Conservation (phyloP, 1,140 invertebrate species). For the Steinernema feltiae region DNA sequence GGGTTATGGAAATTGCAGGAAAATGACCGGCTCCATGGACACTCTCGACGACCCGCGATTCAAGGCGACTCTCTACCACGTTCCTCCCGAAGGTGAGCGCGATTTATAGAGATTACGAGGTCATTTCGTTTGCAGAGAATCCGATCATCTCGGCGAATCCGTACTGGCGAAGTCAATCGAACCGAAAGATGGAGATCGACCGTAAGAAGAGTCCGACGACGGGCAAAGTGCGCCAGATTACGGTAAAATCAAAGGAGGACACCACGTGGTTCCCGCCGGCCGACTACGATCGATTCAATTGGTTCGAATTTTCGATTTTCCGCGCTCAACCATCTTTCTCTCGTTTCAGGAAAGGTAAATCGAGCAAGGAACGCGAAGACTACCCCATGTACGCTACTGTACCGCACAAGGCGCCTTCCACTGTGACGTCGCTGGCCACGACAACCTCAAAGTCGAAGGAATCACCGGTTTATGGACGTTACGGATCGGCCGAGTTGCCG, state of each 20-base stretch:
- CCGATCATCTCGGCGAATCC: neutral
- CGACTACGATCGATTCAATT: neutral
- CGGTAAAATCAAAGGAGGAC: conserved; percentile 1
- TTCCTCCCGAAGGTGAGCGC: neutral
- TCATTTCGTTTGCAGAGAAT: neutral
- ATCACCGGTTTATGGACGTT: no score
- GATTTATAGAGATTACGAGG: neutral
- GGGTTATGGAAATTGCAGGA: neutral
- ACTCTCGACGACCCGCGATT: neutral
- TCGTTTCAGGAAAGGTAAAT: neutral
- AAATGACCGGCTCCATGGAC: neutral
- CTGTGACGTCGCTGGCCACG: no score
- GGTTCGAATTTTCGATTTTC: neutral
- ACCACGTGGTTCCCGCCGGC: neutral
- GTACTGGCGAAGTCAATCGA: neutral
- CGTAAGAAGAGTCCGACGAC: neutral
- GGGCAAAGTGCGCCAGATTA: neutral
- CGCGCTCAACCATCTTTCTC: no score
- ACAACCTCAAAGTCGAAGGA: no score
- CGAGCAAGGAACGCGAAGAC: neutral
- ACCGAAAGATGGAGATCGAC: conserved; percentile 3
- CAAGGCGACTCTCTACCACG: neutral
- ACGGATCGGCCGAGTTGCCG: no score
- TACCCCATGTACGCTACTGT: neutral
- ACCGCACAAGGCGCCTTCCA: neutral